Evolutionary conservation across 2,113 vertebrate genomes (phyloP).

Genomic region (Pitta sordida): DNA sequence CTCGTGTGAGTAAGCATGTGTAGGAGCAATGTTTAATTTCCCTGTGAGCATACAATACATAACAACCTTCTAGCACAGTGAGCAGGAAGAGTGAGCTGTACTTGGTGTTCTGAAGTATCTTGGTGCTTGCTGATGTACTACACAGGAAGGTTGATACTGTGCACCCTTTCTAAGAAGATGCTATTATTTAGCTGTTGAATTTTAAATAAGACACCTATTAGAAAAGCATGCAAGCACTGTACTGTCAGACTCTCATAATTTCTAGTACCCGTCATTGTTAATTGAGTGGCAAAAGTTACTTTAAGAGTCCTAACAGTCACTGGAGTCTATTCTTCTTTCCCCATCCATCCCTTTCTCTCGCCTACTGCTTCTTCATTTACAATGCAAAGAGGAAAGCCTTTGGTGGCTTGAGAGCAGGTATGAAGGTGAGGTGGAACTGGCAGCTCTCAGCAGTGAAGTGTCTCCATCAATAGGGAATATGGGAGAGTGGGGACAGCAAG

Average conservation of each 20-base stretch:
- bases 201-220: neutral
- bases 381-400: neutral
- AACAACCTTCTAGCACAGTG: neutral
- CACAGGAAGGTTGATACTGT: neutral
- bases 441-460: neutral
- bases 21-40: conserved; percentile 42
- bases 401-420: neutral
- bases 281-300: neutral
- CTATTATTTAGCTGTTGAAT: neutral
- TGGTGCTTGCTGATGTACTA: neutral
- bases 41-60: neutral
- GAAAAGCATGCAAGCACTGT: neutral
- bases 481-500: neutral
- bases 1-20: conserved; percentile 34
- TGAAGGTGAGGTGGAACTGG: neutral
- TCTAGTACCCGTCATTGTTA: neutral
- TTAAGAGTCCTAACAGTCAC: neutral
- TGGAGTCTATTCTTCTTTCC: neutral
- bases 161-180: neutral
- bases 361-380: neutral
- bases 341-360: neutral
- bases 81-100: neutral
- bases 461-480: neutral
- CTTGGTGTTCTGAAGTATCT: neutral
- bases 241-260: neutral